These are phyloP conservation scores for Crocallis elinguaria DNA, from an alignment of 2,888 invertebrate species.

Conservation along the genomic window DNA sequence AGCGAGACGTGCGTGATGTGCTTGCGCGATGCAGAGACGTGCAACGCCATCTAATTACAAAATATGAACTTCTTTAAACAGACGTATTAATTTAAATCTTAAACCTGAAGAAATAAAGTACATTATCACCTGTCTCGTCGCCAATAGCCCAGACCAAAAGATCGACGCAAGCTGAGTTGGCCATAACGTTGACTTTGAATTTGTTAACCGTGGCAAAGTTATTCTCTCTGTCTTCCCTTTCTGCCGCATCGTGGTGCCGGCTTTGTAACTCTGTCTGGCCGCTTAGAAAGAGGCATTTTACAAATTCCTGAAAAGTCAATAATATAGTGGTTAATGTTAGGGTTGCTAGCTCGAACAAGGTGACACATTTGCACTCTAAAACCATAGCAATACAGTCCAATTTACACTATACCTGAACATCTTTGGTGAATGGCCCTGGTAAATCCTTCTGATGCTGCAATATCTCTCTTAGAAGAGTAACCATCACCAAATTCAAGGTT, in stretches of 20 bases:
- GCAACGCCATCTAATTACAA: too few species aligned
- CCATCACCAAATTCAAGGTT: slow-evolving; percentile 96
- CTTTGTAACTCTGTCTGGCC: slow-evolving; percentile 97
- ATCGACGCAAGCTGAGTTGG: slow-evolving; percentile 98
- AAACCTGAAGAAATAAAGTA: slow-evolving; percentile 8
- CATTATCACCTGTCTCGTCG: slow-evolving; percentile 94
- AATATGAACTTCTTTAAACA: too few species aligned
- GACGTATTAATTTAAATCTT: neutral
- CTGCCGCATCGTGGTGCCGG: slow-evolving; percentile 93
- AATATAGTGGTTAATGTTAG: neutral
- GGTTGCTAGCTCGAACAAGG: too few species aligned
- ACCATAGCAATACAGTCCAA: too few species aligned
- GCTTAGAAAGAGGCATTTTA: slow-evolving; percentile 94
- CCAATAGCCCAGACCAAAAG: slow-evolving; percentile 98
- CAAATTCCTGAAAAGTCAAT: slow-evolving; percentile 87
- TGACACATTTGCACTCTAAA: too few species aligned
- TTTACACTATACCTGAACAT: slow-evolving; percentile 86
- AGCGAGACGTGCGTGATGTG: too few species aligned
- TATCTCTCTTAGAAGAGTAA: slow-evolving; percentile 95
- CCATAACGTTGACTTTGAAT: slow-evolving; percentile 97
- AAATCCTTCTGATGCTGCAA: slow-evolving; percentile 95
- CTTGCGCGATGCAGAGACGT: too few species aligned
- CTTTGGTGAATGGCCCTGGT: slow-evolving; percentile 95
- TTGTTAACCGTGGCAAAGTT: slow-evolving; percentile 93
- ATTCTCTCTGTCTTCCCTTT: slow-evolving; percentile 92